A percentile compares a stretch with the other conserved stretches of the same genome.
Conservation (phyloP, 2,888 invertebrate species). For the Malthinus seriepunctatus region DNA sequence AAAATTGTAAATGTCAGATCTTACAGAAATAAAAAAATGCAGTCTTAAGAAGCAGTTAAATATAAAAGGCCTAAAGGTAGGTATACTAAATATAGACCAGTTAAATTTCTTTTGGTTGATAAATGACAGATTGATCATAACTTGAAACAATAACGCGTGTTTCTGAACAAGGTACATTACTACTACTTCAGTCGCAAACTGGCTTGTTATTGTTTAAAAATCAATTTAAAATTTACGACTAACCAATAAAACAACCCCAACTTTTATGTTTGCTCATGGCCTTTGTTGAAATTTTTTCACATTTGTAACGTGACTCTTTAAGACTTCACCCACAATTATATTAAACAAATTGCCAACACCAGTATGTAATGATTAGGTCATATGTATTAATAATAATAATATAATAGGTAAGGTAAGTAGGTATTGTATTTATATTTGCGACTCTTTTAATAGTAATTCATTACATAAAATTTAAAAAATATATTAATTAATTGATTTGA, state of each 20-base stretch:
- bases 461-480: too few relatives aligned
- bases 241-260: conserved; percentile 35
- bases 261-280: conserved; percentile 33
- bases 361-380: conserved; percentile 21
- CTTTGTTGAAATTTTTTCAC: conserved; percentile 35
- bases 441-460: too few relatives aligned
- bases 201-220: conserved; percentile 39
- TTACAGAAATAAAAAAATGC: too few relatives aligned
- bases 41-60: too few relatives aligned
- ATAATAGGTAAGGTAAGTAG: not conserved
- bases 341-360: conserved; percentile 28
- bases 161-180: conserved; percentile 30
- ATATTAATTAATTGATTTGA: too few relatives aligned
- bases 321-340: conserved; percentile 22
- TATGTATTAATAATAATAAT: not conserved
- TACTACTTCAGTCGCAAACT: conserved; percentile 12
- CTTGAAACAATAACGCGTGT: conserved; percentile 29
- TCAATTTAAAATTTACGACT: conserved; percentile 40
- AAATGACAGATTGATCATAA: conserved; percentile 30
- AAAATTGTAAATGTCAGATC: too few relatives aligned
- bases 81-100: not conserved
- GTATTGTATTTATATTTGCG: too few relatives aligned
- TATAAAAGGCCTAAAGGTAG: not conserved
- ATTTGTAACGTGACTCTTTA: conserved; percentile 35
- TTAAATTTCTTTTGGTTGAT: conserved; percentile 24